Evolutionary conservation across 2,797 vertebrate genomes (phyloP), one percentile per base, ranked within the genome.

Genomic region (Champsocephalus gunnari): DNA sequence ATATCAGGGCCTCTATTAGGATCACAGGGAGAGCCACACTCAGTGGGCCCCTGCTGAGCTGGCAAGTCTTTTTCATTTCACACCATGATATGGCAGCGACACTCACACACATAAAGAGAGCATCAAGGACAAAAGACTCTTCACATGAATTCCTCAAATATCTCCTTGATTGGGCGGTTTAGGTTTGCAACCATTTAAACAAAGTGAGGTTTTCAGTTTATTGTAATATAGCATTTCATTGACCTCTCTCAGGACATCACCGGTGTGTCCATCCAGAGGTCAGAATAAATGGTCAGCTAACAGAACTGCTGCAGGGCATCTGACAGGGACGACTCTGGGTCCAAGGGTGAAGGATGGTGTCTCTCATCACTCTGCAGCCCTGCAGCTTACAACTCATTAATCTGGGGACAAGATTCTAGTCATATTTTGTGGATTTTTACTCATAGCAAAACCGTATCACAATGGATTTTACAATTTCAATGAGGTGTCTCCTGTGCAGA

Each of bases 1-100:
- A 92, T 91, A 86, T 90, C 83, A 79, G 86, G 87, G 80, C 89
- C 82, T 91, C 84, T 81, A 87, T 91, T 89, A 92, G 81, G 87
- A 90, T 88, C 86, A 87, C 83, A 87, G 75, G 70, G 76, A 85
- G 83, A 78, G 79, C 43, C 77, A 66, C 70, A 81, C 82, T 90
- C 85, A 73, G 86, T 87, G 16, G 62, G 74, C 88, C 75, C 92
- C 90, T 73, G 85, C 89, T 84, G 90, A 80, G 87, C 82, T 91
- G 88, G 91, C 90, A 92, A 87, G 84, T 86, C 81, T 82, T 71
- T 75, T 85, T 88, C 81, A 84, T 87, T 89, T 90, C 84, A 86
- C 88, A 89, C 83, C 81, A 70, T 44, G 85, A 64, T 49, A 72
- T 75, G 76, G 72, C 66, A 77, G 64, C 19, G 75, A 77, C 71